Evolutionary conservation across 2,888 invertebrate genomes (phyloP).

Genomic region (Notodonta ziczac): DNA sequence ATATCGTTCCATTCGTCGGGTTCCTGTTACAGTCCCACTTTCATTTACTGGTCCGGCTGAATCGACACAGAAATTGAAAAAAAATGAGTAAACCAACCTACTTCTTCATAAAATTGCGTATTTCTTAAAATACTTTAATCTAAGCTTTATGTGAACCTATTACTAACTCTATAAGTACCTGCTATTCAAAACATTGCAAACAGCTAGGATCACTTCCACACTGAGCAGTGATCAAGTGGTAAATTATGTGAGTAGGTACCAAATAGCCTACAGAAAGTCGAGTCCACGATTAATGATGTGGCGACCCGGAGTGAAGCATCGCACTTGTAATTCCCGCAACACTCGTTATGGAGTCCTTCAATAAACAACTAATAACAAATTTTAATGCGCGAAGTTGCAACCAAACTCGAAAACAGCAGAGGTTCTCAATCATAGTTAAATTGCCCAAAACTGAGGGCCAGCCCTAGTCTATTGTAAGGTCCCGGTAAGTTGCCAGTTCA

Average conservation of each 20-base stretch:
- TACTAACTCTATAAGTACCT: too few relatives aligned
- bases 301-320: neutral
- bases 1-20: constrained; percentile 22
- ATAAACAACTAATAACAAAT: constrained; percentile 49
- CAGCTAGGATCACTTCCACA: too few relatives aligned
- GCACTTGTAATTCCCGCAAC: constrained; percentile 19
- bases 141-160: too few relatives aligned
- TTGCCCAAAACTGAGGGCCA: too few relatives aligned
- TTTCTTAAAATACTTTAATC: too few relatives aligned
- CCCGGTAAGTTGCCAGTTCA: too few relatives aligned
- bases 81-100: neutral
- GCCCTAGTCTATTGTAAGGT: too few relatives aligned
- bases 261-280: neutral
- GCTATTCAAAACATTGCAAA: too few relatives aligned
- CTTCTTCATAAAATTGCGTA: too few relatives aligned
- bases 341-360: constrained; percentile 24
- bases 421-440: constrained; percentile 11
- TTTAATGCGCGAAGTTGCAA: constrained; percentile 38
- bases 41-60: neutral
- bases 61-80: neutral
- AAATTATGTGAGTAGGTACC: too few relatives aligned
- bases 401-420: constrained; percentile 6
- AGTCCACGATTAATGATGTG: neutral
- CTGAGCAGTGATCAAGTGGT: too few relatives aligned
- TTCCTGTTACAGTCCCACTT: neutral